Conservation (phyloP, 2,888 invertebrate species). For the Caenorhabditis sp. region DNA sequence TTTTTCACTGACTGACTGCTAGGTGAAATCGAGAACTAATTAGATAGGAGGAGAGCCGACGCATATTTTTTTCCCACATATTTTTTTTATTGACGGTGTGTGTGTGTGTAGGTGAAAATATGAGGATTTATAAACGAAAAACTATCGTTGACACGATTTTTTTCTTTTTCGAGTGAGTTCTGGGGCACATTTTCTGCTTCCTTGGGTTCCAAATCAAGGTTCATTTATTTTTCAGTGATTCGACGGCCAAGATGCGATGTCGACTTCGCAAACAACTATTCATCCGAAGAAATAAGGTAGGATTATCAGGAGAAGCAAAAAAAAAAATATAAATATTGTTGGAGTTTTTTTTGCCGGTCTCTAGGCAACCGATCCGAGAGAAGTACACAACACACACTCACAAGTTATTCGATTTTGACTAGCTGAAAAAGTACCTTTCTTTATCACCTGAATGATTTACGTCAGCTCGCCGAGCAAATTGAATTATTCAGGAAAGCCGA, state of each 20-base stretch:
- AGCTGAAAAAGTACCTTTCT: conserved; percentile 4
- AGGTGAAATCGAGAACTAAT: too few relatives aligned
- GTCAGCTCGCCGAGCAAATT: too few relatives aligned
- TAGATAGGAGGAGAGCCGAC: too few relatives aligned
- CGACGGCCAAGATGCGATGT: conserved; percentile 70
- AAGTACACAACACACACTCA: too few relatives aligned
- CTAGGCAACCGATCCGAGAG: too few relatives aligned
- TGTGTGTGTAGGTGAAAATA: neutral
- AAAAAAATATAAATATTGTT: too few relatives aligned
- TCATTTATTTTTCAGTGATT: conserved; percentile 68
- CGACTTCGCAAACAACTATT: conserved; percentile 67
- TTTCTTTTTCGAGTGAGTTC: conserved; percentile 38
- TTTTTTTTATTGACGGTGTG: too few relatives aligned
- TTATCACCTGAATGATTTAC: neutral
- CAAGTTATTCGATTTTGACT: neutral
- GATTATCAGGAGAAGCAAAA: neutral
- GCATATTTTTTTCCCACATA: too few relatives aligned
- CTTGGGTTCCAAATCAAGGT: too few relatives aligned
- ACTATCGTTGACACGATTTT: conserved; percentile 35
- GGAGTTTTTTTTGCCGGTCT: neutral
- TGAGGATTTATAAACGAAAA: conserved; percentile 30
- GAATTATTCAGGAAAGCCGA: too few relatives aligned
- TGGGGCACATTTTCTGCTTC: too few relatives aligned
- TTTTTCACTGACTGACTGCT: too few relatives aligned
- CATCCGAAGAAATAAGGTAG: conserved; percentile 53